Evolutionary conservation across 2,888 invertebrate genomes (phyloP).

Genomic region (Epiblema foenella): DNA sequence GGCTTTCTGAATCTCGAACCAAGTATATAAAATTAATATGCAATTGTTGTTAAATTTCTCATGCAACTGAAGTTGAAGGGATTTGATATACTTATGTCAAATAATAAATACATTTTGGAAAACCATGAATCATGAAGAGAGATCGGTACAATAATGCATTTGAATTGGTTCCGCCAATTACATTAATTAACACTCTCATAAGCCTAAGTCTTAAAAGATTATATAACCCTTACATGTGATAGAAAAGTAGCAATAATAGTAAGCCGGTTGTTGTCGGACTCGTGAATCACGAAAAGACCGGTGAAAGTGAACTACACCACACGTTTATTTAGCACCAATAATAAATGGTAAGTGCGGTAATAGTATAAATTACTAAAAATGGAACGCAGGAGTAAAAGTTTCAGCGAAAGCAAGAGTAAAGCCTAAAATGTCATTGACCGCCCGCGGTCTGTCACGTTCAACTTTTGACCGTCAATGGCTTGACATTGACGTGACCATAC

Average conservation of each 20-base stretch:
- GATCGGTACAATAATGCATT: no score
- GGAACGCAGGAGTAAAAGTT: slow-evolving; percentile 57
- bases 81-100: no score
- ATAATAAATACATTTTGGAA: no score
- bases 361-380: slow-evolving; percentile 40
- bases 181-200: no score
- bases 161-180: no score
- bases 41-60: no score
- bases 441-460: slow-evolving; percentile 50
- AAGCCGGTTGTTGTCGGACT: neutral
- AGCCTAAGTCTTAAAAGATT: neutral
- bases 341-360: slow-evolving; percentile 35
- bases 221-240: neutral
- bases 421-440: slow-evolving; percentile 62
- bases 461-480: slow-evolving; percentile 55
- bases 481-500: slow-evolving; percentile 32
- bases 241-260: neutral
- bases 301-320: slow-evolving; percentile 28
- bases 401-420: slow-evolving; percentile 70
- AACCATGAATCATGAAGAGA: no score
- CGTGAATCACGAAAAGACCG: slow-evolving; percentile 23
- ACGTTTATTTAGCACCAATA: slow-evolving; percentile 40
- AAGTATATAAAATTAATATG: no score
- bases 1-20: neutral
- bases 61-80: no score